Evolutionary conservation across 2,888 invertebrate genomes (phyloP).

Genomic region (Papilio elwesi): DNA sequence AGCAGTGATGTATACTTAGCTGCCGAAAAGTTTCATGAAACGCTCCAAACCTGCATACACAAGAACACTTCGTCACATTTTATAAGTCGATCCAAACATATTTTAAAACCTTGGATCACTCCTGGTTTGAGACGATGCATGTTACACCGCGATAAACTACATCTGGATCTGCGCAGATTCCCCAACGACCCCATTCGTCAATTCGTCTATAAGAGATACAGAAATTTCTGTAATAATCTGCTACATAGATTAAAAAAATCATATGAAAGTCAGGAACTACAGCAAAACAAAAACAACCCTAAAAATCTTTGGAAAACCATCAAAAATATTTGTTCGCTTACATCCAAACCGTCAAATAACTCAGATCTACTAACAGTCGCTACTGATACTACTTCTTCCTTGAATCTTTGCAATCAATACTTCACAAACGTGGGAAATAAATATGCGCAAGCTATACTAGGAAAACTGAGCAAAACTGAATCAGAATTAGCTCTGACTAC

Average conservation of each 20-base stretch:
- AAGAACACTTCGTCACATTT: neutral
- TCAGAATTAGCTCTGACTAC: neutral
- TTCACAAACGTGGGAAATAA: neutral
- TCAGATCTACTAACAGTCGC: neutral
- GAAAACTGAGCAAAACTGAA: neutral
- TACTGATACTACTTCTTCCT: neutral
- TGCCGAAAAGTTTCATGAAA: neutral
- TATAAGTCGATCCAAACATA: neutral
- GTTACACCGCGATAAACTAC: conserved; percentile 4
- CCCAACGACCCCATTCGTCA: neutral
- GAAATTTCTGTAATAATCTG: conserved; percentile 4
- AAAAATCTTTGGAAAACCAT: conserved; percentile 4
- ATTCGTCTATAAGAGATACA: neutral
- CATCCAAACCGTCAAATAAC: neutral
- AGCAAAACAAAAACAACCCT: neutral
- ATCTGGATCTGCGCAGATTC: neutral
- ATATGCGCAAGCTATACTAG: neutral
- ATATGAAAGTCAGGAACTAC: conserved; percentile 2
- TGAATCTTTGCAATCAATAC: conserved; percentile 1
- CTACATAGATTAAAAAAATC: conserved; percentile 2
- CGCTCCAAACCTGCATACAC: neutral
- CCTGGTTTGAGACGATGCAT: neutral
- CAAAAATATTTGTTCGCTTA: neutral
- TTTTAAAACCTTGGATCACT: conserved; percentile 21
- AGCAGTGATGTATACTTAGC: neutral